phyloP scores from a whole-genome alignment of 2,113 vertebrate genomes.

The Rhodinocichla rosea region DNA sequence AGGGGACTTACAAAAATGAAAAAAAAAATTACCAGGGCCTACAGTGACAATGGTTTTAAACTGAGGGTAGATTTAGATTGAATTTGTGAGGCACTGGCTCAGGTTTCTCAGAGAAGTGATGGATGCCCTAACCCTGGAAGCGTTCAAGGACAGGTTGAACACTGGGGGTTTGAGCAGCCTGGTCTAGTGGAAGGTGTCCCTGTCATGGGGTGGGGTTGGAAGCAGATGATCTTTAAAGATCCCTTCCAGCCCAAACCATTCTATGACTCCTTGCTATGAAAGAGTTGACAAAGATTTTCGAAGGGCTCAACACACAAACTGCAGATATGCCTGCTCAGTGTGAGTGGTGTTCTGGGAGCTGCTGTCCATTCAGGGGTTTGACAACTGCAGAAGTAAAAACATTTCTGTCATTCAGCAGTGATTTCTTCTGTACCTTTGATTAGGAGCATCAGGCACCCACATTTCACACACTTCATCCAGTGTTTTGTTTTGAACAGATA shows the following conservation, averaged over 20 bases:
- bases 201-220: accelerated
- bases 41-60: background rate
- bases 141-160: background rate
- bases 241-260: background rate
- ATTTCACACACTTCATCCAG: background rate
- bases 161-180: background rate
- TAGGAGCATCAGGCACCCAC: background rate
- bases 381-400: background rate
- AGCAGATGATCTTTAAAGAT: background rate
- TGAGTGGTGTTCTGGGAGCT: background rate
- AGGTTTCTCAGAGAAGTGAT: background rate
- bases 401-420: background rate
- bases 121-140: background rate
- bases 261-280: background rate
- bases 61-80: background rate
- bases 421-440: background rate
- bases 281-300: background rate
- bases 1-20: background rate
- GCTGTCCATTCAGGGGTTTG: background rate
- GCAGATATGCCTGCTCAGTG: background rate
- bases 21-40: background rate
- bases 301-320: background rate
- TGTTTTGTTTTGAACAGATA: background rate
- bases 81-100: background rate
- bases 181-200: background rate